Conservation (phyloP, 2,888 invertebrate genomes). For the Limnephilus rhombicus region DNA sequence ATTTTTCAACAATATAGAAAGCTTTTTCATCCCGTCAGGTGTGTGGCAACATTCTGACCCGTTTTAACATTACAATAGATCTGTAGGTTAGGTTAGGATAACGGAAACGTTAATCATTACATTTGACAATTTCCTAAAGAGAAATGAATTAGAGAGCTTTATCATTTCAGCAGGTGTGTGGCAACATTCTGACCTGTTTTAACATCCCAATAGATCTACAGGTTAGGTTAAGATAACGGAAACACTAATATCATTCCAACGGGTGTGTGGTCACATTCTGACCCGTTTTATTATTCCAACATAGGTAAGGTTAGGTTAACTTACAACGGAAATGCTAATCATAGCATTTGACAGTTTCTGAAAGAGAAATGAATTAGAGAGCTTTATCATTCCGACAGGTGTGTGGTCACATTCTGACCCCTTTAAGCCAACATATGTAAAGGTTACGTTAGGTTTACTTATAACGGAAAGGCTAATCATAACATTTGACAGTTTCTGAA, state of each 20-base stretch:
- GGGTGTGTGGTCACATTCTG: background rate
- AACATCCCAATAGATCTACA: constrained; percentile 75
- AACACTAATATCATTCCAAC: too few relatives aligned
- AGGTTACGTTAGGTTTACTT: background rate
- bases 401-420: background rate
- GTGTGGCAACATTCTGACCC: background rate
- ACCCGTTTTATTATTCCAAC: constrained; percentile 69
- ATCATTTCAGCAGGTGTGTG: constrained; percentile 81
- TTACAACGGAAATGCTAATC: too few relatives aligned
- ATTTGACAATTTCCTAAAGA: too few relatives aligned
- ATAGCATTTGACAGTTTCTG: too few relatives aligned
- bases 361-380: background rate
- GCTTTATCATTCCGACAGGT: background rate
- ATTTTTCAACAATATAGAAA: background rate
- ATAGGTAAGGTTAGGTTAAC: background rate
- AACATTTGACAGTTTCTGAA: too few relatives aligned
- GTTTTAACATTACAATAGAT: constrained; percentile 79
- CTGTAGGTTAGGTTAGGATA: constrained; percentile 56
- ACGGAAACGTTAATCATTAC: too few relatives aligned
- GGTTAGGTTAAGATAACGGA: too few relatives aligned
- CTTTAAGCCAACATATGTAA: too few relatives aligned
- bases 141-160: background rate
- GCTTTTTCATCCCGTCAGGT: background rate
- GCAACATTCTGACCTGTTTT: constrained; percentile 92
- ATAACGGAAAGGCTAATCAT: background rate